Evolutionary conservation across 2,113 vertebrate genomes (phyloP), one percentile per base, ranked within the genome.

Genomic region (Neomonachus schauinslandi): DNA sequence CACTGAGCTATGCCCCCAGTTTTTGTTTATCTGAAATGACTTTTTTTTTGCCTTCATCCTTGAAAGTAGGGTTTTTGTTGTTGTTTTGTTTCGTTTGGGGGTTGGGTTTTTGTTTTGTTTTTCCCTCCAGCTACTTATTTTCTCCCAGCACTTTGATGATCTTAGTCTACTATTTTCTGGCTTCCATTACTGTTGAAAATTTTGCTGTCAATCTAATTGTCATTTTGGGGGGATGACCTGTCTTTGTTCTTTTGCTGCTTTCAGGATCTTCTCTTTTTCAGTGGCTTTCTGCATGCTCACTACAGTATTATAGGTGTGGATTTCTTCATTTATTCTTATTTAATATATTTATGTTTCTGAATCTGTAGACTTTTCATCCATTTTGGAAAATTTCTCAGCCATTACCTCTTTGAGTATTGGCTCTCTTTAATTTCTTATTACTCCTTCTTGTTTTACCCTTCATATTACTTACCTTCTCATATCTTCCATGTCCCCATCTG

Each of bases 291-390:
- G 1, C 16, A 28, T 71, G 55, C 36, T 88, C 42, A 55, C 42
- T 51, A 51, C 7, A 69, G 24, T 16, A 61, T 11, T 42, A 36
- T 12, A 67, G 42, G 8, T 49, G 24, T 14, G 26, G 46, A n/a
- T 67, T 86, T 71, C 76, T 53, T 89, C 39, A 16, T 22, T 61
- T 74, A 59, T 69, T 5, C 22, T 93, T 86, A 0, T 33, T 79
- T 89, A 49, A 5, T 81, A 15, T 51, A 15, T 95, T 86, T 92
- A 14, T 87, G 22, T 84, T 71, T 93, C 42, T 63, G 9, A 24
- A 77, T 57, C 59, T 98, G 12, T 67, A 65, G 22, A 46, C 61
- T 89, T 93, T 82, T 92, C 79, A 87, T 79, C 36, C 59, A 15
- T 77, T 89, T 49, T 97, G 39, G 42, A 79, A 33, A 79, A 36